Evolutionary conservation across 2,888 invertebrate genomes (phyloP).

Genomic region (Lymantria monacha): DNA sequence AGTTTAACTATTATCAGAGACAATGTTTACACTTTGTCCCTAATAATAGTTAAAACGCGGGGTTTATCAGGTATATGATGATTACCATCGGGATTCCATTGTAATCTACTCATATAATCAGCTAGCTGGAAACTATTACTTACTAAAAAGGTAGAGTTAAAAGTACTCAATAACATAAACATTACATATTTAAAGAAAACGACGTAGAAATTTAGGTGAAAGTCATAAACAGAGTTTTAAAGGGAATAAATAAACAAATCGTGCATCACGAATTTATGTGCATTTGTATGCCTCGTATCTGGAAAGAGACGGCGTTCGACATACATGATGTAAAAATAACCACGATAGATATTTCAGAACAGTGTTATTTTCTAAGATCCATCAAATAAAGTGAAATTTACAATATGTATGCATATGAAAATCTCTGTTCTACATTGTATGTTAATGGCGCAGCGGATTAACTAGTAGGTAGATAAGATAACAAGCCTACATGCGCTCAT

Average conservation of each 20-base stretch:
- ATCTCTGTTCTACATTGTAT: constrained; percentile 54
- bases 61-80: constrained; percentile 14
- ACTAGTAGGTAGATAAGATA: constrained; percentile 69
- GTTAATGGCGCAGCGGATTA: constrained; percentile 66
- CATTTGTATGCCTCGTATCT: constrained; percentile 16
- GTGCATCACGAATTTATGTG: constrained; percentile 15
- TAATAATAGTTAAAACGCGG: too few relatives aligned
- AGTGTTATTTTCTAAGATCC: constrained; percentile 27
- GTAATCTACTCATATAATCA: too few relatives aligned
- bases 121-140: too few relatives aligned
- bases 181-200: neutral
- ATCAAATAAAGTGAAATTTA: constrained; percentile 28
- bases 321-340: constrained; percentile 25
- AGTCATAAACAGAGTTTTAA: constrained; percentile 4
- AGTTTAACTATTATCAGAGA: too few relatives aligned
- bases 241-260: constrained; percentile 9
- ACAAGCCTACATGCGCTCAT: constrained; percentile 58
- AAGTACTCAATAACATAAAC: neutral
- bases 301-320: constrained; percentile 13
- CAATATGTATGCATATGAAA: constrained; percentile 46
- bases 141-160: too few relatives aligned
- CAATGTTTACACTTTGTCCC: too few relatives aligned
- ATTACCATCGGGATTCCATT: constrained; percentile 10
- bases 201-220: neutral
- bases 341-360: constrained; percentile 16